Percentiles rank a stretch among this genome's conserved stretches.
phyloP scores from a whole-genome alignment of 2,113 vertebrate species.

The Columba livia region DNA sequence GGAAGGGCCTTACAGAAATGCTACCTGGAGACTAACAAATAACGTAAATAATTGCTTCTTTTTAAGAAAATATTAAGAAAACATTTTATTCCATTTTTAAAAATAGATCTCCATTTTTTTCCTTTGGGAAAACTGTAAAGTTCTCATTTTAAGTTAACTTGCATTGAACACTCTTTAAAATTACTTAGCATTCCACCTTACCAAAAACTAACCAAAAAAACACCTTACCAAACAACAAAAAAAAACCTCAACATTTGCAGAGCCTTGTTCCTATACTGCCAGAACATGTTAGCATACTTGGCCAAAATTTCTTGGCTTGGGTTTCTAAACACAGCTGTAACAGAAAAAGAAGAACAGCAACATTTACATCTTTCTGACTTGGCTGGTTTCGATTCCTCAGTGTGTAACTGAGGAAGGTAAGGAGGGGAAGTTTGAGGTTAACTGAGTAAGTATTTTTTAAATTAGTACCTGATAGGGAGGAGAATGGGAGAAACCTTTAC shows the following conservation, averaged over 20 bases:
- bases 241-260: background rate
- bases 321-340: background rate
- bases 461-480: background rate
- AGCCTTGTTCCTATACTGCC: background rate
- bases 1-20: background rate
- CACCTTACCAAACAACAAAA: too few relatives aligned
- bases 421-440: background rate
- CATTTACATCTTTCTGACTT: background rate
- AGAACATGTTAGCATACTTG: background rate
- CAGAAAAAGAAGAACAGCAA: background rate
- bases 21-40: background rate
- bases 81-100: background rate
- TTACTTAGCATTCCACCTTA: background rate
- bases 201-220: too few relatives aligned
- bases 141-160: background rate
- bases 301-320: background rate
- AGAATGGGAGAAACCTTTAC: background rate
- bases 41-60: background rate
- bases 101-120: background rate
- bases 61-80: background rate
- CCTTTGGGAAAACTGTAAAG: background rate
- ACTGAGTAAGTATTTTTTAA: background rate
- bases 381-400: conserved; percentile 3
- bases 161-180: background rate
- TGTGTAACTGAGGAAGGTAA: background rate